Evolutionary conservation across 2,113 vertebrate species (phyloP), one percentile per base, ranked within the genome.

Genomic region (Tonatia bakeri): DNA sequence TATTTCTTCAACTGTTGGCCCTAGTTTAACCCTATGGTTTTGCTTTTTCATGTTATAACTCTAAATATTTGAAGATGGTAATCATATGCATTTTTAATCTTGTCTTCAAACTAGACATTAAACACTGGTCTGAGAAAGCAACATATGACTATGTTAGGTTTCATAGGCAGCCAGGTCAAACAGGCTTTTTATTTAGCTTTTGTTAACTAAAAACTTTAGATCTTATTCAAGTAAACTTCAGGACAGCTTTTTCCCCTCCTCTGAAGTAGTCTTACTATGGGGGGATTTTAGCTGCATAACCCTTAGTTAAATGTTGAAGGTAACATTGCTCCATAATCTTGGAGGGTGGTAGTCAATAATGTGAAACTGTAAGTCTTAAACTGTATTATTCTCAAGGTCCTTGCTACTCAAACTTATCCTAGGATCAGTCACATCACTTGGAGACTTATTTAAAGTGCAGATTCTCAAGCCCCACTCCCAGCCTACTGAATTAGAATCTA

Each of bases 1-100:
- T 77, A 38, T 75, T 91, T 96, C 73, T 96, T 93, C 38, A 93
- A 0, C 36, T 96, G 3, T 70, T 91, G 59, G 61, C 81, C 70
- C 40, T 93, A 54, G 33, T 80, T 93, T 82, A 38, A 82, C 50
- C 73, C 76, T 85, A 0, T 92, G 67, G 22, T 47, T 96, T n/a
- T 90, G 16, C 45, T 94, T 64, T 43, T 87, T 80, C 31, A 52
- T 92, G 14, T 75, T 89, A 12, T 54, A 40, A 69, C 52, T 59
- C 22, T 77, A 64, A n/a, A 54, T 93, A 75, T 84, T 69, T 80
- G 65, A 94, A 56, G 59, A 45, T 47, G 33, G 15, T 73, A 61
- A 92, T 91, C 17, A 0, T 76, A 69, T 28, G 61, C 38, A 24
- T 47, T 83, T 96, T 91, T 79, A 87, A 59, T 81, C 24, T 89